Base-by-base conservation (phyloP, 2,113 vertebrate genomes). In the Lophochroa leadbeateri region DNA sequence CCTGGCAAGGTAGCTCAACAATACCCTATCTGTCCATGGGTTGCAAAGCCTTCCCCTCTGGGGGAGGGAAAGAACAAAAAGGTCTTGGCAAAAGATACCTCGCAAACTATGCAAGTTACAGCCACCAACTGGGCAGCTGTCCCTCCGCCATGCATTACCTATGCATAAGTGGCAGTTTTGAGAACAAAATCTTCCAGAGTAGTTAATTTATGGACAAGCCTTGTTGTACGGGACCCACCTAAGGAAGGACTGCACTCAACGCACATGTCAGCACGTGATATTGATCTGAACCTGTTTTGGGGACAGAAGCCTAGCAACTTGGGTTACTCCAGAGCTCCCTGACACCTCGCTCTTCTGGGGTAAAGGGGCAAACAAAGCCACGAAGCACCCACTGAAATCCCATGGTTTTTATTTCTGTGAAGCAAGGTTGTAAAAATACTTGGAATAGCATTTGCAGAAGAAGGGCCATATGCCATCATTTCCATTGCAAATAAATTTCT, bases 1-100 rank as follows among this genome's bases (percentile, higher is more conserved):
- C 78, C 47, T 89, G 70, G 52, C 77, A 96, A 97, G 95, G 96
- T 92, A 82, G 29, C 58, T 87, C 57, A 79, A 96, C 93, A 92
- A 85, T 91, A 64, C 5, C 0, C 9, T 23, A 27, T 76, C 94
- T 96, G 74, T 95, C 86, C 55, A 43, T 3, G 25, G 19, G 37
- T 46, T 23, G 55, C 33, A 63, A 61, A 33, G n/a, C 82, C 37
- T 74, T 83, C 43, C 41, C 3, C 1, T 53, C 52, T 12, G 4
- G 15, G 18, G 64, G 17, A 24, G 6, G 13, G 63, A 12, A 67
- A 35, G 35, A 83, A 52, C 10, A 58, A 31, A 33, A 55, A 47
- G 27, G 18, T 25, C 65, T 84, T 71, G 35, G 33, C 60, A 71
- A 70, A 63, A 67, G 43, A 43, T 17, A 50, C 17, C 58, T 46